Evolutionary conservation across 2,113 vertebrate genomes (phyloP).

Genomic region (Myodes glareolus): DNA sequence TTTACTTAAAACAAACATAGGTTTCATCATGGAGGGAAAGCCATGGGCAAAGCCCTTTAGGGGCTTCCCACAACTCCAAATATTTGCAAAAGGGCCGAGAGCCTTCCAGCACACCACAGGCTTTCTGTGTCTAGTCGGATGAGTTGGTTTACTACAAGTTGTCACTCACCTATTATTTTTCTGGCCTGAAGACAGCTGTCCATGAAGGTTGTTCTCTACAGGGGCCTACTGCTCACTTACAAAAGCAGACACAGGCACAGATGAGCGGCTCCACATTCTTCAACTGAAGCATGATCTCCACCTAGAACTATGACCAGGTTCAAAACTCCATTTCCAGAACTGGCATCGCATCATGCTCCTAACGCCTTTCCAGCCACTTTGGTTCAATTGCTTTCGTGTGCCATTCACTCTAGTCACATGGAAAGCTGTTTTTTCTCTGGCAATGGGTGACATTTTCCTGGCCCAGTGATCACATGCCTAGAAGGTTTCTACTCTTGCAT

Average conservation of each 20-base stretch:
- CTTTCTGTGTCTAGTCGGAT: slow-evolving; percentile 44
- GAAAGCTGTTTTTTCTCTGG: slow-evolving; percentile 78
- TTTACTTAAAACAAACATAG: slow-evolving; percentile 79
- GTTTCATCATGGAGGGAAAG: slow-evolving; percentile 58
- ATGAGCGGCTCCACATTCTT: not conserved
- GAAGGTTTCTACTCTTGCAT: slow-evolving; percentile 74
- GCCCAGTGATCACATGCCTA: slow-evolving; percentile 71
- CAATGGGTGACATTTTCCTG: slow-evolving; percentile 80
- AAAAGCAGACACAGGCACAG: not conserved
- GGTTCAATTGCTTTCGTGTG: slow-evolving; percentile 75
- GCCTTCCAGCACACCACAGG: slow-evolving; percentile 18
- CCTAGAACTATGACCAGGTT: slow-evolving; percentile 3
- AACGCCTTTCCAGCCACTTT: slow-evolving; percentile 45
- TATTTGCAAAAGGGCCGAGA: slow-evolving; percentile 61
- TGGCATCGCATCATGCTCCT: not conserved
- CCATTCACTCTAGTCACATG: slow-evolving; percentile 51
- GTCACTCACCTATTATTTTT: slow-evolving; percentile 33
- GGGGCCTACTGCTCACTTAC: not conserved
- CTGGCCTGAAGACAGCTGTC: not conserved
- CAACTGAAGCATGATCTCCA: not conserved
- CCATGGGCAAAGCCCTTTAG: slow-evolving; percentile 45
- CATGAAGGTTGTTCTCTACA: not conserved
- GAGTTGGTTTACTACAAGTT: slow-evolving; percentile 31
- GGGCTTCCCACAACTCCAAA: slow-evolving; percentile 56
- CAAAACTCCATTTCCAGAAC: slow-evolving; percentile 16